These are phyloP conservation scores for Calliopsis andreniformis DNA, from an alignment of 1,140 invertebrate species.

Conservation along the genomic window DNA sequence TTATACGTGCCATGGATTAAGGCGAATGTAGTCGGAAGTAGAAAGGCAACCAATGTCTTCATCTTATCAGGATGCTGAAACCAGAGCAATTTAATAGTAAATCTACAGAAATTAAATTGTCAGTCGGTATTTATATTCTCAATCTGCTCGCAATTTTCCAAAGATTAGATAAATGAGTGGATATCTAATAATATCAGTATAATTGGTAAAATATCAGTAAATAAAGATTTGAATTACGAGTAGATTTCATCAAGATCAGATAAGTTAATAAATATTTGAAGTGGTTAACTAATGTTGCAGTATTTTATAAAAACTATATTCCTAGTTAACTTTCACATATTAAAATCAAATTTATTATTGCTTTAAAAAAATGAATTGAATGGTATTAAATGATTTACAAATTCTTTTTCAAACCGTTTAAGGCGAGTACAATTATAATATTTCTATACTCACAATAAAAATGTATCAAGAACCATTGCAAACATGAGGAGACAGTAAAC, in stretches of 20 bases:
- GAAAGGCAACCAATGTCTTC: background rate
- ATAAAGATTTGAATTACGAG: no score
- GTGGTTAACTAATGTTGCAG: background rate
- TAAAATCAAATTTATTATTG: no score
- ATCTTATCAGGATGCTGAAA: background rate
- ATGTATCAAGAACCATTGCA: no score
- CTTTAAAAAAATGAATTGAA: no score
- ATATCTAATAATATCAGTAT: no score
- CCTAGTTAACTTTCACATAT: no score
- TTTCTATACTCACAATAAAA: no score
- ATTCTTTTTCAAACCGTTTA: no score
- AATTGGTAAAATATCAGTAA: no score
- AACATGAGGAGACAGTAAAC: background rate
- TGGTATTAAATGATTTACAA: no score
- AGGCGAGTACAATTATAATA: no score
- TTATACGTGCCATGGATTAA: slow-evolving; percentile 15
- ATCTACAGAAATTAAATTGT: background rate
- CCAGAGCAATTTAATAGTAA: background rate
- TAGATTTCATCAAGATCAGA: slow-evolving; percentile 1
- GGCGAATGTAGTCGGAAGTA: background rate
- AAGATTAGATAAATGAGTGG: slow-evolving; percentile 38
- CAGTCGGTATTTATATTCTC: background rate
- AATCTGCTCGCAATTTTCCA: background rate
- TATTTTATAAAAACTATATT: background rate
- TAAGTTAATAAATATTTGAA: background rate